These are phyloP conservation scores for Drosophila willistoni DNA, from an alignment of 1,140 invertebrate genomes.

Conservation along the genomic window DNA sequence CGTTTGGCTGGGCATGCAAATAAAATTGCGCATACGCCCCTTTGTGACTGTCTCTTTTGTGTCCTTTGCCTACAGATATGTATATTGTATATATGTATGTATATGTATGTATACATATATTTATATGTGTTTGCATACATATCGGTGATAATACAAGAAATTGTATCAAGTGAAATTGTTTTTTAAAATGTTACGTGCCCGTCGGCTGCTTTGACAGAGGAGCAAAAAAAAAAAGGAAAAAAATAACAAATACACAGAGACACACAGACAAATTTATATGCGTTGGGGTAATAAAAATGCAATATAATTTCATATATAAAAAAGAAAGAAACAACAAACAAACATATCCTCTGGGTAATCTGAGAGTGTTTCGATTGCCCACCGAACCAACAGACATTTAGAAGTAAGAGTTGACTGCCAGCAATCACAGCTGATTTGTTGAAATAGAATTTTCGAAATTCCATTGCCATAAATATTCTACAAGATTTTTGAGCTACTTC, in stretches of 20 bases:
- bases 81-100: background rate
- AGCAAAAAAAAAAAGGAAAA: conserved; percentile 18
- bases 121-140: conserved; percentile 62
- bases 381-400: background rate
- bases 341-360: conserved; percentile 43
- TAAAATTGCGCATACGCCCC: conserved; percentile 75
- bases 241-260: conserved; percentile 18
- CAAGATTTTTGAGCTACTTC: background rate
- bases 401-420: background rate
- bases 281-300: conserved; percentile 74
- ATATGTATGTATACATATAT: conserved; percentile 18
- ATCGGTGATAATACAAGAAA: conserved; percentile 74
- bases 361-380: conserved; percentile 56
- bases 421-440: conserved; percentile 9
- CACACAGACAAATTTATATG: conserved; percentile 28
- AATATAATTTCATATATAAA: conserved; percentile 70
- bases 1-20: conserved; percentile 55
- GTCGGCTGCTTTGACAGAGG: conserved; percentile 58
- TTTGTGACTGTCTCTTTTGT: conserved; percentile 35
- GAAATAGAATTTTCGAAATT: background rate
- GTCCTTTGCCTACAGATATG: conserved; percentile 15
- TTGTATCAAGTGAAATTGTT: conserved; percentile 76
- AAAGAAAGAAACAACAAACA: conserved; percentile 35
- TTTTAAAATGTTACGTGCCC: conserved; percentile 79
- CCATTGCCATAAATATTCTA: background rate